Evolutionary conservation across 2,888 invertebrate species (phyloP).

Genomic region (Apoderus coryli): DNA sequence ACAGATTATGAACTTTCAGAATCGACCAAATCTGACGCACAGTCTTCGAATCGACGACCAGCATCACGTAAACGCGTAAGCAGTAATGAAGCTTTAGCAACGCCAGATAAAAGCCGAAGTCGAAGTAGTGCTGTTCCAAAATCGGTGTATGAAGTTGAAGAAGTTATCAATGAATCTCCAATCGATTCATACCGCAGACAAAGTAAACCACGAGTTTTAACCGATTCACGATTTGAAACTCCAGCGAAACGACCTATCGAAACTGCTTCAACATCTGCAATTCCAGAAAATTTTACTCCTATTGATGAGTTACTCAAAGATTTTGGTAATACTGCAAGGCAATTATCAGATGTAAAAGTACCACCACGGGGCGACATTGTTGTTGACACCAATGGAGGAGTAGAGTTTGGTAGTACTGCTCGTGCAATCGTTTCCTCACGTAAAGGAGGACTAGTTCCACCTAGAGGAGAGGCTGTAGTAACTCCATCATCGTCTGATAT

Average conservation of each 20-base stretch:
- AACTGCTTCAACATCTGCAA: constrained; percentile 2
- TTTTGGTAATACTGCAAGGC: constrained; percentile 16
- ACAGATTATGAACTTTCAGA: constrained; percentile 23
- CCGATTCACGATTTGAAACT: constrained; percentile 26
- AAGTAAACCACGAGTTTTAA: constrained; percentile 25
- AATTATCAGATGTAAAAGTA: no score
- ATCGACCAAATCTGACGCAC: constrained; percentile 10
- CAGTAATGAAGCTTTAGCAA: constrained; percentile 16
- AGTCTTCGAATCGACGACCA: constrained; percentile 15
- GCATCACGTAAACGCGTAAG: constrained; percentile 20
- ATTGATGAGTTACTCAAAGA: constrained; percentile 15
- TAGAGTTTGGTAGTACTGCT: constrained; percentile 15
- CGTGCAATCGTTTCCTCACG: no score
- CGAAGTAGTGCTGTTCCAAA: constrained; percentile 7
- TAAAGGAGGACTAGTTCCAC: no score
- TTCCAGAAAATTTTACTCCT: no score
- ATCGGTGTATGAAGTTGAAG: constrained; percentile 28
- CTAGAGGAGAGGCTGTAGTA: not conserved
- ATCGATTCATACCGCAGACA: constrained; percentile 21
- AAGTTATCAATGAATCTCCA: constrained; percentile 29
- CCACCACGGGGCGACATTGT: no score
- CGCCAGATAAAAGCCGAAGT: constrained; percentile 13
- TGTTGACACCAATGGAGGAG: no score
- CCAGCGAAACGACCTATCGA: constrained; percentile 6
- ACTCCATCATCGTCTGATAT: no score